Evolutionary conservation across 2,113 vertebrate species (phyloP).

Genomic region (Neoarius graeffei): DNA sequence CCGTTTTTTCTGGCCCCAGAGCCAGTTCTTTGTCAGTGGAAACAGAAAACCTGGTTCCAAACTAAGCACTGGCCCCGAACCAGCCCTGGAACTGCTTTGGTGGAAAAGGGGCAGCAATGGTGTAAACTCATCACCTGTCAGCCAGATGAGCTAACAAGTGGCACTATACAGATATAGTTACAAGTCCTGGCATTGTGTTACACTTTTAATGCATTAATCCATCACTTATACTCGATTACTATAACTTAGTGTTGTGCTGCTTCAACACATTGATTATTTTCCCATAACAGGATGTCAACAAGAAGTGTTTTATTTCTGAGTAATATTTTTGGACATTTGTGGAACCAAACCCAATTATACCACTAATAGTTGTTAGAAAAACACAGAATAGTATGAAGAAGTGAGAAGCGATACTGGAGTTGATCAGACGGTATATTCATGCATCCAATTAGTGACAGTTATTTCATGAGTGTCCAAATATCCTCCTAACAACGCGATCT

Average conservation of each 20-base stretch:
- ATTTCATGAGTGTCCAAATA: conserved; percentile 30
- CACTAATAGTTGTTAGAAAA: not conserved
- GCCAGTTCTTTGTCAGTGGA: too few relatives aligned
- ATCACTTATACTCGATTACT: not conserved
- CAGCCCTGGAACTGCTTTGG: too few relatives aligned
- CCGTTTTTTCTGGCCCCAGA: too few relatives aligned
- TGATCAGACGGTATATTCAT: not conserved
- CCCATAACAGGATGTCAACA: not conserved
- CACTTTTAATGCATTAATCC: not conserved
- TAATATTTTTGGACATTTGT: not conserved
- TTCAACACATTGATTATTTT: not conserved
- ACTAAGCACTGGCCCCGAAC: too few relatives aligned
- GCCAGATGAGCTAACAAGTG: too few relatives aligned
- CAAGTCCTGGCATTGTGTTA: not conserved
- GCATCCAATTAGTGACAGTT: not conserved
- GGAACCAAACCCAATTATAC: not conserved
- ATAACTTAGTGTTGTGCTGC: not conserved
- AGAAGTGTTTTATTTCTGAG: not conserved
- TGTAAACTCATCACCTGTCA: too few relatives aligned
- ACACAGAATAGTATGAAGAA: not conserved
- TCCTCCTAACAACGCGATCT: conserved; percentile 18
- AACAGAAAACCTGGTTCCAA: too few relatives aligned
- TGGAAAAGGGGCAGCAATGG: too few relatives aligned
- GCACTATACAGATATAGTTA: not conserved
- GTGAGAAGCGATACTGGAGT: not conserved